phyloP scores from a whole-genome alignment of 64 coral and sea anemone species.

The Pocillopora damicornis region DNA sequence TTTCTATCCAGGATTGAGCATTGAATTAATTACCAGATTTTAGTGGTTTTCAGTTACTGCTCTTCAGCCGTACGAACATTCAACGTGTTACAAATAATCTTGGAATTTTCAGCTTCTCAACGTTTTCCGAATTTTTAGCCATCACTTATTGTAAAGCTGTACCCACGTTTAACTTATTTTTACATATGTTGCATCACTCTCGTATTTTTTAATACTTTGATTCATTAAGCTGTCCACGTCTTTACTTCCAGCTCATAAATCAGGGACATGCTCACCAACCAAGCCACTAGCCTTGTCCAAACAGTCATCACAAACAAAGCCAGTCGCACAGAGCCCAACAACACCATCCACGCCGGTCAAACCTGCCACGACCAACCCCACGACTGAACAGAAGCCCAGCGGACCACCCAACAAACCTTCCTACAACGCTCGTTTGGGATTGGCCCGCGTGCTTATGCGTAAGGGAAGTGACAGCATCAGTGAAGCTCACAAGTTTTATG shows the following conservation, averaged over 20 bases:
- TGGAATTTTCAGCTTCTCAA: too few relatives aligned
- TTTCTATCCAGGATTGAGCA: too few relatives aligned
- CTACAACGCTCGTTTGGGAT: constrained; percentile 75
- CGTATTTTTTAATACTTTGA: not conserved
- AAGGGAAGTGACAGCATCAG: constrained; percentile 44
- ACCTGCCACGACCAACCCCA: constrained; percentile 9
- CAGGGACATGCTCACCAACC: constrained; percentile 51
- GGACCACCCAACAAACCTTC: constrained; percentile 88
- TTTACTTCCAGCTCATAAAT: constrained; percentile 54
- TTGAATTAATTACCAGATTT: too few relatives aligned
- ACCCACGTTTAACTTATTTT: too few relatives aligned
- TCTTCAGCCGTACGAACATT: too few relatives aligned
- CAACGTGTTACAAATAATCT: too few relatives aligned
- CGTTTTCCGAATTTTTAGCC: too few relatives aligned
- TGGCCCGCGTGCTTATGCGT: constrained; percentile 77
- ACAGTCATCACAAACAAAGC: constrained; percentile 6
- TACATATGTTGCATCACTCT: not conserved
- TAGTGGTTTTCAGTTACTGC: too few relatives aligned
- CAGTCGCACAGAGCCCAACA: constrained; percentile 6
- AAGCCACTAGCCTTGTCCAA: constrained; percentile 45
- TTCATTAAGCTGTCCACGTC: constrained; percentile 12
- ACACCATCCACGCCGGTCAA: constrained; percentile 7
- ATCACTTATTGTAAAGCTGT: too few relatives aligned
- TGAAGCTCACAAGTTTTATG: constrained; percentile 69
- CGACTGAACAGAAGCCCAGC: constrained; percentile 47